These are phyloP conservation scores for Papilio protenor DNA, from an alignment of 2,888 invertebrate species.

Conservation along the genomic window DNA sequence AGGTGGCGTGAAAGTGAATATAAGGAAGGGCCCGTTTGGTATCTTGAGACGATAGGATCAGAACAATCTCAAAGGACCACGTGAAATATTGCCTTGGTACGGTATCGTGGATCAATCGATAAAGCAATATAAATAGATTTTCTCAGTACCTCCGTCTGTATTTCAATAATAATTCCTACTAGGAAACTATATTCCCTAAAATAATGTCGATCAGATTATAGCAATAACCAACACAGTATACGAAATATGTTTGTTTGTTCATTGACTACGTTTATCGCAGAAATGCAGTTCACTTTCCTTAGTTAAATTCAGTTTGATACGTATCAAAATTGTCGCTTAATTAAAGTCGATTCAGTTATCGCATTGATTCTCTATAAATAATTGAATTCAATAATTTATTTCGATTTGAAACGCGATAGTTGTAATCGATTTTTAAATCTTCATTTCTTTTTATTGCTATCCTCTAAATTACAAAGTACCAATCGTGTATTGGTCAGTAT, in stretches of 20 bases:
- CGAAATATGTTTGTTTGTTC: conserved; percentile 35
- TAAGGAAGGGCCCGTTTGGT: conserved; percentile 12
- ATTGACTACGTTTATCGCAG: conserved; percentile 46
- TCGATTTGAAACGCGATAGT: not conserved
- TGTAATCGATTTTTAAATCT: not conserved
- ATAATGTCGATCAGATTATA: not conserved
- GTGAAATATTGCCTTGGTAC: conserved; percentile 29
- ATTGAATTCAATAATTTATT: not conserved
- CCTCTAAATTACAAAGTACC: not conserved
- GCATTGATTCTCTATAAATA: conserved; percentile 24
- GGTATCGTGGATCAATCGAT: conserved; percentile 30
- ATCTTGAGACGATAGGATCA: conserved; percentile 29
- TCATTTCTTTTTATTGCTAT: not conserved
- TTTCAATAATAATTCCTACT: not conserved
- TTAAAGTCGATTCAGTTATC: conserved; percentile 38
- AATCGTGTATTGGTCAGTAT: conserved; percentile 8
- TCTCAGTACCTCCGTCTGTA: not conserved
- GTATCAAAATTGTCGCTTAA: conserved; percentile 50
- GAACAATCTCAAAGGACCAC: conserved; percentile 15
- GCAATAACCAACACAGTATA: conserved; percentile 19
- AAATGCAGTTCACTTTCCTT: conserved; percentile 57
- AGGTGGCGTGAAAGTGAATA: conserved; percentile 70
- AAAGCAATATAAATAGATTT: conserved; percentile 28
- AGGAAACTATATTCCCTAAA: not conserved
- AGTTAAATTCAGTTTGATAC: conserved; percentile 56